Percentiles rank a stretch among this genome's conserved stretches.
phyloP scores from a whole-genome alignment of 2,888 invertebrate genomes.

The Hypena proboscidalis region DNA sequence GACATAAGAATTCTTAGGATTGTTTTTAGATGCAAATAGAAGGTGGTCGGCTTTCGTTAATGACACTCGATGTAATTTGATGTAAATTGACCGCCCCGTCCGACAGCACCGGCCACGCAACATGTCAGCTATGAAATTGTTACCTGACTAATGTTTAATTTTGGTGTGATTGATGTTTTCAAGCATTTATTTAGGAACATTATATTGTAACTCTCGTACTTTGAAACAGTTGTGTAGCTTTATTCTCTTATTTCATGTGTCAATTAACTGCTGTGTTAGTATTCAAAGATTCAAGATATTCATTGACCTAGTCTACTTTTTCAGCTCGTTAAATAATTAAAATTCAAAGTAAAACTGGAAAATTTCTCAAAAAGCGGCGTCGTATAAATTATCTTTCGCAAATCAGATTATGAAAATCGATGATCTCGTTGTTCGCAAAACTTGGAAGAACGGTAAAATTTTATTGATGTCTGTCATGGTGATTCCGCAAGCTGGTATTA shows the following conservation, averaged over 20 bases:
- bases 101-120: conserved; percentile 74
- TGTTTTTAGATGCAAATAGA: conserved; percentile 40
- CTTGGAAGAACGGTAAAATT: conserved; percentile 66
- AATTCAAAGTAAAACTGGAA: not conserved
- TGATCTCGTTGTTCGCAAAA: conserved; percentile 65
- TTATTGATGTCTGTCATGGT: conserved; percentile 74
- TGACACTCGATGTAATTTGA: conserved; percentile 80
- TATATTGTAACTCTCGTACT: conserved; percentile 12
- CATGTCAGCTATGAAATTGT: conserved; percentile 82
- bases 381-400: conserved; percentile 29
- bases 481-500: conserved; percentile 58
- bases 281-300: no score
- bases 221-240: no score
- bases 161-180: conserved; percentile 68
- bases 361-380: conserved; percentile 16
- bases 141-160: conserved; percentile 68
- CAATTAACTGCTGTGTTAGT: no score
- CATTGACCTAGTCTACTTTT: no score
- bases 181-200: conserved; percentile 24
- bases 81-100: conserved; percentile 76
- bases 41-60: conserved; percentile 69
- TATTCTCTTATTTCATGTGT: no score
- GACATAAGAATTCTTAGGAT: conserved; percentile 45
- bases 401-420: conserved; percentile 64
- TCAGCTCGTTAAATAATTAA: not conserved